Base-by-base conservation (phyloP, 2,888 invertebrate genomes). In the Sarcophaga subvicina region DNA sequence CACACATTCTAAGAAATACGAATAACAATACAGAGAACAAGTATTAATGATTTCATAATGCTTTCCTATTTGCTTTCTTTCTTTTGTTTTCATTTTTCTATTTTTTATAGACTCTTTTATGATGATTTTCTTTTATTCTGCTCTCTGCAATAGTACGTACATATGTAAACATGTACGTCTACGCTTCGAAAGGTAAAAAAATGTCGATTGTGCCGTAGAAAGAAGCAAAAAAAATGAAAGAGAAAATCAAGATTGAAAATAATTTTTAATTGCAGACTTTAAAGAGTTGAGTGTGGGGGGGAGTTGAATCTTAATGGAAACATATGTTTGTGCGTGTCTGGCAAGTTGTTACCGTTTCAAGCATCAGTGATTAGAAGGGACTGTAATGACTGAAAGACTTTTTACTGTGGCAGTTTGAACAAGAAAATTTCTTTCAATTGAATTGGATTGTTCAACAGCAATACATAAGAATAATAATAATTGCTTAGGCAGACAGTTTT, bases 221-320 rank as follows among this genome's bases (percentile, higher is more conserved):
- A 45, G 70, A 25, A 76, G 70, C 81, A 54, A 45, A 64, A 45
- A 76, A 70, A 73, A 64, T 64, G 59, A 73, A 79, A 37, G 8
- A 37, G 8, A 37, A 37, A 37, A 37, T 37, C 37, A 10, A 37
- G 8, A 37, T 37, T 37, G 37, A 37, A 37, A 37, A 83, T 79
- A 62, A 70, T 69, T 83, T 83, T 83, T 83, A 83, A 83, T 83
- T 83, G 73, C 83, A 79, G 45, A n/a, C 64, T 79, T 69, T 79
- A 72, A 67, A 67, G 54, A 27, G 45, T 78, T 37, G 37, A 37
- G 69, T 60, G 62, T 70, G 45, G 22, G 11, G 37, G 20, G 37
- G 37, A 49, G 69, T 17, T 25, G 17, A 8, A 47, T 22, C 8
- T 20, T 45, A 14, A n/a, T 20, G 37, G 5, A 69, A 54, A 59